Conservation (phyloP, 1,140 invertebrate species). For the Stegodyphus mimosarum region DNA sequence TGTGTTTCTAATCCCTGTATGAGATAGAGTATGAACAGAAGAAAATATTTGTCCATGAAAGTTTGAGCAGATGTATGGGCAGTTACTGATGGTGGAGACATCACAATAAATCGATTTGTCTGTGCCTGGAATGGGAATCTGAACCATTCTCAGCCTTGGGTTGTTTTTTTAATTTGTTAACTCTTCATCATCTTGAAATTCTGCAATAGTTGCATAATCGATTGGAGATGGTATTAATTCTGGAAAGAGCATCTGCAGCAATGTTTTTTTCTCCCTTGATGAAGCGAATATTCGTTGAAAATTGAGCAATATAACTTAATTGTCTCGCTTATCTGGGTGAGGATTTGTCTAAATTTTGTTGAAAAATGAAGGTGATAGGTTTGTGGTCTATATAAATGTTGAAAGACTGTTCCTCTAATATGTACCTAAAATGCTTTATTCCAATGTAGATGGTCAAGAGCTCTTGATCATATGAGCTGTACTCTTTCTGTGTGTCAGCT, state of each 20-base stretch:
- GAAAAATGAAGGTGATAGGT: slow-evolving; percentile 62
- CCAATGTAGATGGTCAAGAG: no score
- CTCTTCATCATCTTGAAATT: slow-evolving; percentile 17
- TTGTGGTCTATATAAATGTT: slow-evolving; percentile 62
- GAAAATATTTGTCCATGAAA: not conserved
- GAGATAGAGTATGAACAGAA: slow-evolving; percentile 24
- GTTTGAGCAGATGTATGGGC: not conserved
- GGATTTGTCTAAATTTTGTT: slow-evolving; percentile 33
- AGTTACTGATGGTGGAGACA: not conserved
- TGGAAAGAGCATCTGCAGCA: no score
- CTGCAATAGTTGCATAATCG: slow-evolving; percentile 62
- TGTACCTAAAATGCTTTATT: no score
- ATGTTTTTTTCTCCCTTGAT: no score
- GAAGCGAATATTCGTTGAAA: no score
- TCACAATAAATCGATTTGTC: not conserved
- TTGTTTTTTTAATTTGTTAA: slow-evolving; percentile 1
- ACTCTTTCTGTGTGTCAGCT: no score
- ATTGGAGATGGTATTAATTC: slow-evolving; percentile 66
- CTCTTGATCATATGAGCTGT: no score
- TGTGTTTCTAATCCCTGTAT: slow-evolving; percentile 23
- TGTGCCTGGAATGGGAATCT: not conserved
- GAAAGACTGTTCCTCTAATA: slow-evolving; percentile 65
- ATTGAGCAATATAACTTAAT: slow-evolving; percentile 59
- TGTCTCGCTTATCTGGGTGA: slow-evolving; percentile 30
- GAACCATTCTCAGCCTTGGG: not conserved